Evolutionary conservation across 2,888 invertebrate species (phyloP).

Genomic region (Pristionchus arcanus): DNA sequence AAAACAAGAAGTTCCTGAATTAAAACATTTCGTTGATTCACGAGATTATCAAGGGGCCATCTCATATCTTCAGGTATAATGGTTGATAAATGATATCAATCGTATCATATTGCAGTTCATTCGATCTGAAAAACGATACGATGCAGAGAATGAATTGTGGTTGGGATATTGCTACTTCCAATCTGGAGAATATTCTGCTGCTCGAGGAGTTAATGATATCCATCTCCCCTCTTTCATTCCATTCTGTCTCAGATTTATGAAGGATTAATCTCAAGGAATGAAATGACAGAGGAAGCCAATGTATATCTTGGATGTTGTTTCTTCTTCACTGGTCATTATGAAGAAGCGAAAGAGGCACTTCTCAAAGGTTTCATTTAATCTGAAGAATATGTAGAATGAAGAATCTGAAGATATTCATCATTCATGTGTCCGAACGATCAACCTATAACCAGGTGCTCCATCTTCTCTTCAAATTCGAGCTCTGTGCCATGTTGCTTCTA

Average conservation of each 20-base stretch:
- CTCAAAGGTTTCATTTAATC: slow-evolving; percentile 79
- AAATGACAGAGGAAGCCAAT: slow-evolving; percentile 80
- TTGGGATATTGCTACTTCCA: slow-evolving; percentile 96
- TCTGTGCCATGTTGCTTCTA: slow-evolving; percentile 94
- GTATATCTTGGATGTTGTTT: slow-evolving; percentile 94
- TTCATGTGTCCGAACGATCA: not conserved
- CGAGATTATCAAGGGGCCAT: slow-evolving; percentile 96
- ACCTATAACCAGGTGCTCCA: slow-evolving; percentile 79
- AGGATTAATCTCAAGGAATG: slow-evolving; percentile 29
- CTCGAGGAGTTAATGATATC: slow-evolving; percentile 84
- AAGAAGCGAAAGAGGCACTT: slow-evolving; percentile 85
- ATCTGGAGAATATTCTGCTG: slow-evolving; percentile 85
- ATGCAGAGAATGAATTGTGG: slow-evolving; percentile 86
- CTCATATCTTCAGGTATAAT: slow-evolving; percentile 89
- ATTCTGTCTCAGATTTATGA: slow-evolving; percentile 35
- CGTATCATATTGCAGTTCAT: slow-evolving; percentile 82
- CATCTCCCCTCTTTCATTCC: not conserved
- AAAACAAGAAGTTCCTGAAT: slow-evolving; percentile 83
- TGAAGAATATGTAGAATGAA: no score
- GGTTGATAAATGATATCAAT: not conserved
- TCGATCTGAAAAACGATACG: slow-evolving; percentile 82
- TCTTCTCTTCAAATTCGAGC: slow-evolving; percentile 88
- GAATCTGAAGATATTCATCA: not conserved
- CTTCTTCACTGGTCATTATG: slow-evolving; percentile 93
- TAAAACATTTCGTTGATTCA: slow-evolving; percentile 91